A percentile compares a stretch with the other conserved stretches of the same genome.
Evolutionary conservation across 1,140 invertebrate genomes (phyloP).

Genomic region (Hestina assimilis): DNA sequence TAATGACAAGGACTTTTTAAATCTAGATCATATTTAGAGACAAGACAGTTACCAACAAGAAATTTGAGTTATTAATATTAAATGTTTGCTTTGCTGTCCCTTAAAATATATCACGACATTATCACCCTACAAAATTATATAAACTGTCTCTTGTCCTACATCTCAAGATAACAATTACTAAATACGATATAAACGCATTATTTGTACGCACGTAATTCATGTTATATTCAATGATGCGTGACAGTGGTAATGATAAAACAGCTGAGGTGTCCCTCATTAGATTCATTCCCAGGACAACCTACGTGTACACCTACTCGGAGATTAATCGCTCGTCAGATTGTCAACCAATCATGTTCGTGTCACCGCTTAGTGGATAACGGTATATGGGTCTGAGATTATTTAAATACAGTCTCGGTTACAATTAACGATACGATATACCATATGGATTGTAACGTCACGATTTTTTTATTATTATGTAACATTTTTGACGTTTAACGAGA

Average conservation of each 20-base stretch:
- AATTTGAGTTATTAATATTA: too few relatives aligned
- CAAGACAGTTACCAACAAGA: background rate
- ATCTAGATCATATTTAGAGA: too few relatives aligned
- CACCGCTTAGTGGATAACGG: constrained; percentile 31
- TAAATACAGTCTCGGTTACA: background rate
- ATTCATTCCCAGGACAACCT: constrained; percentile 3
- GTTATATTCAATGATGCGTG: background rate
- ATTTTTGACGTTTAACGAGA: too few relatives aligned
- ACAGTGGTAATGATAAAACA: constrained; percentile 1
- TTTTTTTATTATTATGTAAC: too few relatives aligned
- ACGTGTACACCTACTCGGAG: constrained; percentile 23
- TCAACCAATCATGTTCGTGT: constrained; percentile 34
- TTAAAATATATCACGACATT: background rate
- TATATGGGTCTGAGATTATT: constrained; percentile 18
- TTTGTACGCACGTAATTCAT: background rate
- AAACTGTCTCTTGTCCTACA: background rate
- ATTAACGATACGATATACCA: constrained; percentile 4
- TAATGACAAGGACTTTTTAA: too few relatives aligned
- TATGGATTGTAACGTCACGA: background rate
- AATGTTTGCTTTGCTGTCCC: too few relatives aligned
- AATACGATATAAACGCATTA: background rate
- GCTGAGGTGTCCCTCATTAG: background rate
- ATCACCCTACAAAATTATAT: background rate
- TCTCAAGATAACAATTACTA: background rate
- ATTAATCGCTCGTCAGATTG: constrained; percentile 34